phyloP scores from a whole-genome alignment of 1,140 invertebrate species.

The Anastrepha ludens region DNA sequence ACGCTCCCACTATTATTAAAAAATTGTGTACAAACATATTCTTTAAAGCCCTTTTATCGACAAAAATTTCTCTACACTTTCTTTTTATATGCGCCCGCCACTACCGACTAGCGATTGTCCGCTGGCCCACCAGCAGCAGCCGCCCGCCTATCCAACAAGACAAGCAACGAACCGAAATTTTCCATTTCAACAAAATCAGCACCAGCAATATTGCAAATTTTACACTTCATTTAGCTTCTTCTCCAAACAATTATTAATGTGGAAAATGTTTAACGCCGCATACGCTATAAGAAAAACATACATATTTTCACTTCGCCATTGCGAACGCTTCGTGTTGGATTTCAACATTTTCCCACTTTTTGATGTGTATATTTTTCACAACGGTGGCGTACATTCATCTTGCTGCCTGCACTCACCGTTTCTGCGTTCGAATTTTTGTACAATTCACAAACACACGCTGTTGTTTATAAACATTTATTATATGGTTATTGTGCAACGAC shows the following conservation, averaged over 20 bases:
- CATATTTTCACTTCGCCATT: slow-evolving; percentile 45
- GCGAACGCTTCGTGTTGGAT: slow-evolving; percentile 10
- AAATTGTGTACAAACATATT: background rate
- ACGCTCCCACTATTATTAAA: background rate
- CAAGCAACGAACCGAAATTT: slow-evolving; percentile 18
- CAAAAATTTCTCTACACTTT: slow-evolving; percentile 73
- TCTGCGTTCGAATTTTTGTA: slow-evolving; percentile 62
- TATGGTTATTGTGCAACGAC: slow-evolving; percentile 65
- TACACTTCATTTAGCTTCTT: background rate
- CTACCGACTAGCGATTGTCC: slow-evolving; percentile 63
- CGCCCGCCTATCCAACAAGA: slow-evolving; percentile 12
- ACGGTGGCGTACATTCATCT: slow-evolving; percentile 24
- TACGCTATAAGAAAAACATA: slow-evolving; percentile 9
- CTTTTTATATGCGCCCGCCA: slow-evolving; percentile 63
- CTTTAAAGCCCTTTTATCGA: slow-evolving; percentile 56
- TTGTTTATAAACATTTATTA: slow-evolving; percentile 70
- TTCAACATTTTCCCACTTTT: slow-evolving; percentile 23
- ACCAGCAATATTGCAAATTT: slow-evolving; percentile 42
- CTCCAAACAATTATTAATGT: background rate
- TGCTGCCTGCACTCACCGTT: slow-evolving; percentile 64
- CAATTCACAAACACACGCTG: slow-evolving; percentile 64
- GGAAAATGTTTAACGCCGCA: background rate
- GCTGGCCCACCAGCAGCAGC: slow-evolving; percentile 23
- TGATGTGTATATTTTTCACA: slow-evolving; percentile 45
- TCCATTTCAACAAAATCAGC: background rate